Evolutionary conservation across 2,797 vertebrate genomes (phyloP).

Genomic region (Distichodus sexfasciatus): DNA sequence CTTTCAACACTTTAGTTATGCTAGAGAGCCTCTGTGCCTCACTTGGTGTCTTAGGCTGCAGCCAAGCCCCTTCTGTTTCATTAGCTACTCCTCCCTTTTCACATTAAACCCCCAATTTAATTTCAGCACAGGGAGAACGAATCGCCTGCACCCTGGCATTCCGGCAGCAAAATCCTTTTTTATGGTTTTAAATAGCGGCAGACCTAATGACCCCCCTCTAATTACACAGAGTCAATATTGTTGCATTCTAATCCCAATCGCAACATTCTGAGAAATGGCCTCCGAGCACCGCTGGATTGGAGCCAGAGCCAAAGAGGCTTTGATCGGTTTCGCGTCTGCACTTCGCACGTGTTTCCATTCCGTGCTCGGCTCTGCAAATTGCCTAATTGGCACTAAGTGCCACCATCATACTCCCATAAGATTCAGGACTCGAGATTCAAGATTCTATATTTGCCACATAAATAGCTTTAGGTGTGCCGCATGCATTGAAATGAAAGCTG

Average conservation of each 20-base stretch:
- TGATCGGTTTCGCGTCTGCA: neutral
- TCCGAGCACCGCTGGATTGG: neutral
- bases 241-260: conserved; percentile 72
- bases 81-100: conserved; percentile 56
- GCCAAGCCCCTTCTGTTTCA: conserved; percentile 75
- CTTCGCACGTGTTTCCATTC: neutral
- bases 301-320: neutral
- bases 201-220: conserved; percentile 70
- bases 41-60: conserved; percentile 43
- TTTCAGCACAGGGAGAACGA: conserved; percentile 53
- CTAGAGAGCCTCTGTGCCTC: conserved; percentile 52
- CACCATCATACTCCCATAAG: neutral
- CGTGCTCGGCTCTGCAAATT: neutral
- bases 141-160: conserved; percentile 48
- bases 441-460: too few species aligned
- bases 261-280: conserved; percentile 60
- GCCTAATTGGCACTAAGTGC: conserved; percentile 5
- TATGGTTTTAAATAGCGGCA: conserved; percentile 55
- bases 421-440: too few species aligned
- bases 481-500: too few species aligned
- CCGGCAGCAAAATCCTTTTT: conserved; percentile 58
- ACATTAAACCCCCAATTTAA: conserved; percentile 62
- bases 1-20: conserved; percentile 12
- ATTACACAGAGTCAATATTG: conserved; percentile 77
- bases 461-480: too few species aligned